Percentiles rank a stretch among this genome's conserved stretches.
These are phyloP conservation scores for Myathropa florea DNA, from an alignment of 2,888 invertebrate species.

Conservation along the genomic window DNA sequence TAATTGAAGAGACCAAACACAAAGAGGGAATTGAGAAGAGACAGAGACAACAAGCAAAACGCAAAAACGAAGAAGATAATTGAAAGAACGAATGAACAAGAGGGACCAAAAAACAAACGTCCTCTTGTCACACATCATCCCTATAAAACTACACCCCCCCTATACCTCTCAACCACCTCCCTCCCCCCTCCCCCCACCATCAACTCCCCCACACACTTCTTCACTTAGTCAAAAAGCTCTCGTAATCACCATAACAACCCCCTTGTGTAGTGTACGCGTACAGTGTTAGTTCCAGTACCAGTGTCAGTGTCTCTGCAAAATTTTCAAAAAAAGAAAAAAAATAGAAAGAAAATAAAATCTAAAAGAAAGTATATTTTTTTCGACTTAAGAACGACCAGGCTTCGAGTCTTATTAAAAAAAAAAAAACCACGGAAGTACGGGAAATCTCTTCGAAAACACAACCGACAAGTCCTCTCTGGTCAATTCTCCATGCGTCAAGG, in stretches of 20 bases:
- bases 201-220: not conserved
- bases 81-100: not conserved
- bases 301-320: slow-evolving; percentile 10
- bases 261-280: slow-evolving; percentile 45
- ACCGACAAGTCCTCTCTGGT: no score
- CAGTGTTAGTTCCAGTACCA: slow-evolving; percentile 26
- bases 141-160: not conserved
- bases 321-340: not conserved
- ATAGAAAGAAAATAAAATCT: not conserved
- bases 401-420: no score
- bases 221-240: not conserved
- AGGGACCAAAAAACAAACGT: not conserved
- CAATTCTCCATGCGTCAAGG: no score
- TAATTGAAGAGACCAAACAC: not conserved
- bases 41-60: not conserved
- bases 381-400: no score
- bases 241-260: slow-evolving; percentile 59
- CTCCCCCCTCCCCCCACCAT: not conserved
- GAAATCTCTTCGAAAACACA: no score
- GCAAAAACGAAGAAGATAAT: not conserved
- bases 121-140: not conserved
- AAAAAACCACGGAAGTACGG: no score
- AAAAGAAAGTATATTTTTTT: no score
- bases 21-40: not conserved
- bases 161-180: no score